A percentile compares a stretch with the other conserved stretches of the same genome.
Evolutionary conservation across 2,888 invertebrate species (phyloP).

Genomic region (Meliscaeva auricollis): DNA sequence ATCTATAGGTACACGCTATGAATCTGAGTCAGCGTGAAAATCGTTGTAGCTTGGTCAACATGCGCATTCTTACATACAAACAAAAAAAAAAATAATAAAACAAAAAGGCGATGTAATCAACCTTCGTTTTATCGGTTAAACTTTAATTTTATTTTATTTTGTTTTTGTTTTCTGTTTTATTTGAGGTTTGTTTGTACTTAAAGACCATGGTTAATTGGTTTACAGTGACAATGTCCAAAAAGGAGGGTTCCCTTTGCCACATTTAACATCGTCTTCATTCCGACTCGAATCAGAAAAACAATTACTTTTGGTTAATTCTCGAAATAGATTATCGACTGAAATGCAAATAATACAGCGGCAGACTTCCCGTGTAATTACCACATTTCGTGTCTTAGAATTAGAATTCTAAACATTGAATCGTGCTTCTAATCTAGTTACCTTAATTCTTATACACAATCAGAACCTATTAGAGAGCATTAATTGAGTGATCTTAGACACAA

Average conservation of each 20-base stretch:
- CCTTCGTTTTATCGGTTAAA: constrained; percentile 63
- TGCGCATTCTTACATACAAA: constrained; percentile 50
- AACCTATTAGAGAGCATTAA: constrained; percentile 22
- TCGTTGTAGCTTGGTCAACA: constrained; percentile 46
- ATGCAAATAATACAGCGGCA: constrained; percentile 44
- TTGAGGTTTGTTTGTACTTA: constrained; percentile 13
- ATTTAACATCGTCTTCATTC: background rate
- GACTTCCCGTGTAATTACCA: constrained; percentile 50
- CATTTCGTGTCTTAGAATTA: constrained; percentile 60
- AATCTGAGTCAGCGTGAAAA: constrained; percentile 48
- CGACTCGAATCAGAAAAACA: constrained; percentile 27
- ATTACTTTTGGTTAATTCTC: constrained; percentile 15
- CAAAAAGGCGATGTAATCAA: constrained; percentile 64
- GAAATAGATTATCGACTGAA: constrained; percentile 29
- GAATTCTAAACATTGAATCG: constrained; percentile 53
- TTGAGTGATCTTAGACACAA: constrained; percentile 61
- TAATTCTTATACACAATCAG: constrained; percentile 33
- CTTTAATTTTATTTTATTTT: constrained; percentile 40
- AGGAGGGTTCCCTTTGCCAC: constrained; percentile 15
- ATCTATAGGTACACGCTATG: constrained; percentile 47
- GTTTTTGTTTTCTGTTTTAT: constrained; percentile 36
- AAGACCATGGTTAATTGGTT: constrained; percentile 69
- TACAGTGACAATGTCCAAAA: constrained; percentile 30
- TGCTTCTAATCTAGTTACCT: constrained; percentile 57
- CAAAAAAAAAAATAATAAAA: constrained; percentile 19